phyloP scores from a whole-genome alignment of 1,140 invertebrate species.

The Ganaspis sp. region DNA sequence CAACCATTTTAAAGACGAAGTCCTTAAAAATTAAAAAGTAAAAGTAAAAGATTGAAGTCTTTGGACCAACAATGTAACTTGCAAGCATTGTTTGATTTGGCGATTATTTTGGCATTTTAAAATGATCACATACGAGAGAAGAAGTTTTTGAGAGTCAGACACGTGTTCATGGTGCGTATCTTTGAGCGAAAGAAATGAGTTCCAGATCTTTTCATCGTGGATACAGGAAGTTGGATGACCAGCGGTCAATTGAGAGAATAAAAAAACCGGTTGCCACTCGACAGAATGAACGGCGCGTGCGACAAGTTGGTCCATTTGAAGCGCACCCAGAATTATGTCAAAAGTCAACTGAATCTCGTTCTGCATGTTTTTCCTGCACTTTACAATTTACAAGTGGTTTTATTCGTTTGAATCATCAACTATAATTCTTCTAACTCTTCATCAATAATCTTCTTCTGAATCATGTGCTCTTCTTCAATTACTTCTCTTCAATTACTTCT shows the following conservation, averaged over 20 bases:
- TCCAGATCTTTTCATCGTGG: constrained; percentile 58
- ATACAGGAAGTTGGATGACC: constrained; percentile 58
- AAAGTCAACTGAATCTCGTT: constrained; percentile 8
- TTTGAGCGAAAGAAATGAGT: constrained; percentile 54
- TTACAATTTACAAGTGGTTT: too few species aligned
- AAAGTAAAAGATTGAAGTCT: too few species aligned
- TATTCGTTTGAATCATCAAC: too few species aligned
- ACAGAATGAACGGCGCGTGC: constrained; percentile 57
- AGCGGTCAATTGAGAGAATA: constrained; percentile 63
- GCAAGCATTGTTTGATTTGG: neutral
- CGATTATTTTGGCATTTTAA: neutral
- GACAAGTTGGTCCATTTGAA: constrained; percentile 52
- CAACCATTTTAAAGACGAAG: too few species aligned
- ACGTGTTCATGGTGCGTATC: constrained; percentile 54
- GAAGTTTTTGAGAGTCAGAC: constrained; percentile 44
- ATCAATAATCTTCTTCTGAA: too few species aligned
- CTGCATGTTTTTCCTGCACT: neutral
- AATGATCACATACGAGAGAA: constrained; percentile 58
- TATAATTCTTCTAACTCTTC: too few species aligned
- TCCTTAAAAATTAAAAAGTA: too few species aligned
- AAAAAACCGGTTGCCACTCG: constrained; percentile 61
- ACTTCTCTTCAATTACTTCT: too few species aligned
- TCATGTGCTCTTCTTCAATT: too few species aligned
- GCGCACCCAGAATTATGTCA: constrained; percentile 17
- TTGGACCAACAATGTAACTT: too few species aligned